Evolutionary conservation across 53 echinoderm and acorn worm genomes (phyloP).

Genomic region (Apostichopus leukothele): DNA sequence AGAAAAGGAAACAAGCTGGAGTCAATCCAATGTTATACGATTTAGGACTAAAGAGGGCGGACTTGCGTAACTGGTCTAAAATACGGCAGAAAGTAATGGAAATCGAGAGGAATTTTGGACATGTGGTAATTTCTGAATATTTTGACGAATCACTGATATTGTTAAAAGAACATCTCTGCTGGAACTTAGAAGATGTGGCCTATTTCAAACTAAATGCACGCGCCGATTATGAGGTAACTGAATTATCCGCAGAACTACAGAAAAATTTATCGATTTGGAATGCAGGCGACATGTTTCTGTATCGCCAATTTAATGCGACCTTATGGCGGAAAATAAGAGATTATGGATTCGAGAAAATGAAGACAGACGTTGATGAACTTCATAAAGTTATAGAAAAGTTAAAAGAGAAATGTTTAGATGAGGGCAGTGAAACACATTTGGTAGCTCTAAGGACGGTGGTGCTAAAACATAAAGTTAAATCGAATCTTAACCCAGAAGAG

Average conservation of each 20-base stretch:
- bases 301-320: conserved; percentile 58
- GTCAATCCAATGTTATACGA: conserved; percentile 57
- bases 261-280: conserved; percentile 55
- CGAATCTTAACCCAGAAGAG: neutral
- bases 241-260: conserved; percentile 18
- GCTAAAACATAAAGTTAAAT: no score
- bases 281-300: conserved; percentile 56
- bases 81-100: conserved; percentile 45
- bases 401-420: conserved; percentile 53
- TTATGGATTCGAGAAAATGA: conserved; percentile 51
- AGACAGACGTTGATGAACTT: conserved; percentile 43
- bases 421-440: neutral
- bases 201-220: conserved; percentile 66
- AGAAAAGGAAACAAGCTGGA: neutral
- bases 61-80: conserved; percentile 35
- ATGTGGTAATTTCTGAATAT: conserved; percentile 63
- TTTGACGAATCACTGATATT: conserved; percentile 71
- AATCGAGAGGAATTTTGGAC: conserved; percentile 55
- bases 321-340: conserved; percentile 52
- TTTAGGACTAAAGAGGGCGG: conserved; percentile 39
- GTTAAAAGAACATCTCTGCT: conserved; percentile 61
- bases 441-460: neutral
- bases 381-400: conserved; percentile 43
- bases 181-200: conserved; percentile 54
- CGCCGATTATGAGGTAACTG: conserved; percentile 22